Evolutionary conservation across 2,888 invertebrate species (phyloP).

Genomic region (Nesidiocoris tenuis): DNA sequence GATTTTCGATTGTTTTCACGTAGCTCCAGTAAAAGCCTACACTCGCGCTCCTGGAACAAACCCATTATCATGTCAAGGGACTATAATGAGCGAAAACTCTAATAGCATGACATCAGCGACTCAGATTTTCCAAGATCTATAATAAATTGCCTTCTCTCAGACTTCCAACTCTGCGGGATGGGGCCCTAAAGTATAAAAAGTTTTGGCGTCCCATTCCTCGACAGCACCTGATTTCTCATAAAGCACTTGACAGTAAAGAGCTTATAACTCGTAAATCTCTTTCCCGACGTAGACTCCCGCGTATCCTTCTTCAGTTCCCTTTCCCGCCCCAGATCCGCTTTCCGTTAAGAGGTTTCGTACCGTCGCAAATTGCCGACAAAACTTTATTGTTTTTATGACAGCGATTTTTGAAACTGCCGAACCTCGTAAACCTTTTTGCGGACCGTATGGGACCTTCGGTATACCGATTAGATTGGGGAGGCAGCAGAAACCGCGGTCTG

Average conservation of each 20-base stretch:
- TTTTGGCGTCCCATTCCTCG: neutral
- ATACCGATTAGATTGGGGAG: neutral
- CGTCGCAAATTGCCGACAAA: neutral
- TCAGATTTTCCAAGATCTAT: too few species aligned
- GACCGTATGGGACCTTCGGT: too few species aligned
- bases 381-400: neutral
- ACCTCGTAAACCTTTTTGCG: neutral
- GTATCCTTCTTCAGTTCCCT: neutral
- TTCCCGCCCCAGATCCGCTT: neutral
- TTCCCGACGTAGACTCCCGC: neutral
- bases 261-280: neutral
- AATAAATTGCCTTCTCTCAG: neutral
- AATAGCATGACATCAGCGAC: too few species aligned
- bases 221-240: neutral
- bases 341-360: neutral
- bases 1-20: too few species aligned
- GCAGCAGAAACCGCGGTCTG: neutral
- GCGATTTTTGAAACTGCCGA: neutral
- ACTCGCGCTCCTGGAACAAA: too few species aligned
- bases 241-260: neutral
- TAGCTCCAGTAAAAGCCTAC: too few species aligned
- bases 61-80: too few species aligned
- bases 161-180: neutral
- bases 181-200: neutral
- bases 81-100: too few species aligned